Base-by-base conservation (phyloP, 2,888 invertebrate species). In the Cantharis rustica region DNA sequence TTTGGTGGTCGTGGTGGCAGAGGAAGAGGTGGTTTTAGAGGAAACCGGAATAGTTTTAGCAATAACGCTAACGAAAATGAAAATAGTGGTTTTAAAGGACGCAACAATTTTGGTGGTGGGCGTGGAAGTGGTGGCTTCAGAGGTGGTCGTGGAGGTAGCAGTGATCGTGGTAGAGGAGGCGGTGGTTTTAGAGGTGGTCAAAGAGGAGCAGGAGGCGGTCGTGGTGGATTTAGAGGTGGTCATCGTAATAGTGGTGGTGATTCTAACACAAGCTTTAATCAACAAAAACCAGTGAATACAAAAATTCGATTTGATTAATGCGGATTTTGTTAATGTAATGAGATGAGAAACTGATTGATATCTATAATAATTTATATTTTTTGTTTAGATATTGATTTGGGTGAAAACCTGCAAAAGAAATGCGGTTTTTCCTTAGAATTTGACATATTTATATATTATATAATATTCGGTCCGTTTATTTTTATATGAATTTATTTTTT, bases 191-290 rank as follows among this genome's bases (percentile, higher is more conserved):
- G 81, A 26, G 83, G 73, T 61, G 80, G 81, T n/a, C 79, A 81
- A 26, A 83, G 85, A 17, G 84, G 84, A 10, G 83, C 83, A 31
- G 31, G 31, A 31, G 31, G 83, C 10, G 84, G 81, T 17, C 75
- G 83, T 0, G 75, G 85, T 16, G 84, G 83, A n/a, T 85, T 82
- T 17, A 76, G 81, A 26, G 75, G 82, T n/a, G 84, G 80, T 63
- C 85, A 81, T 70, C 81, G 83, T 1, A 81, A 81, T 15, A 79
- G 80, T 3, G n/a, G 47, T 47, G 47, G n/a, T 47, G 47, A 31
- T 31, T 31, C 13, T 31, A 31, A 47, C 9, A 47, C n/a, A 47
- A 47, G 47, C n/a, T 47, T n/a, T n/a, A n/a, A n/a, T 7, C 47
- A 27, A 27, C 10, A 47, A 47, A 47, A 47, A n/a, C n/a, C 47